A percentile compares a stretch with the other conserved stretches of the same genome.
Evolutionary conservation across 2,888 invertebrate species (phyloP).

Genomic region (Apamea anceps): DNA sequence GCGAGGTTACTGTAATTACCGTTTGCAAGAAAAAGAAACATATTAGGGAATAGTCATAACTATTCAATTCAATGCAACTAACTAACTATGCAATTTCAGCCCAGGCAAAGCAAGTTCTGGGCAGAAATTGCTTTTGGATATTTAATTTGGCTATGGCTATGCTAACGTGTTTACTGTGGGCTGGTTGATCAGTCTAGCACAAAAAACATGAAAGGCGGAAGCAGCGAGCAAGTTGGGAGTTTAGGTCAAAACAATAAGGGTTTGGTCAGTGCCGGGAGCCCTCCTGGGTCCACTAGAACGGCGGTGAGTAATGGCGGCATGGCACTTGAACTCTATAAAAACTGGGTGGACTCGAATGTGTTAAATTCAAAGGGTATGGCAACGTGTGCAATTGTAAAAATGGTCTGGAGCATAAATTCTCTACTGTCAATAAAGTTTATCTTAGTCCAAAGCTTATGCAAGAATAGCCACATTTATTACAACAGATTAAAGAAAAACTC

Average conservation of each 20-base stretch:
- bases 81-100: too few relatives aligned
- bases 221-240: background rate
- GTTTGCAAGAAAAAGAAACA: background rate
- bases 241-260: background rate
- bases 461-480: slow-evolving; percentile 11
- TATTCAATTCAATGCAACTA: too few relatives aligned
- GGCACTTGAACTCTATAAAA: background rate
- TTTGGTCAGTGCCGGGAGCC: background rate
- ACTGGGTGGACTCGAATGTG: background rate
- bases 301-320: background rate
- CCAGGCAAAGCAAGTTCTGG: too few relatives aligned
- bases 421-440: background rate
- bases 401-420: background rate
- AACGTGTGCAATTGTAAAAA: background rate
- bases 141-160: too few relatives aligned
- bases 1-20: background rate
- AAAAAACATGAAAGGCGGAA: background rate
- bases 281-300: background rate
- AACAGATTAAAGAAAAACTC: slow-evolving; percentile 65
- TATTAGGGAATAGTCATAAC: background rate
- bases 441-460: slow-evolving; percentile 3
- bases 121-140: too few relatives aligned
- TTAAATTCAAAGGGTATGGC: background rate
- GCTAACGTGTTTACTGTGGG: background rate
- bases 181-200: background rate